These are phyloP conservation scores for Cabera pusaria DNA, from an alignment of 2,888 invertebrate species.

Conservation along the genomic window DNA sequence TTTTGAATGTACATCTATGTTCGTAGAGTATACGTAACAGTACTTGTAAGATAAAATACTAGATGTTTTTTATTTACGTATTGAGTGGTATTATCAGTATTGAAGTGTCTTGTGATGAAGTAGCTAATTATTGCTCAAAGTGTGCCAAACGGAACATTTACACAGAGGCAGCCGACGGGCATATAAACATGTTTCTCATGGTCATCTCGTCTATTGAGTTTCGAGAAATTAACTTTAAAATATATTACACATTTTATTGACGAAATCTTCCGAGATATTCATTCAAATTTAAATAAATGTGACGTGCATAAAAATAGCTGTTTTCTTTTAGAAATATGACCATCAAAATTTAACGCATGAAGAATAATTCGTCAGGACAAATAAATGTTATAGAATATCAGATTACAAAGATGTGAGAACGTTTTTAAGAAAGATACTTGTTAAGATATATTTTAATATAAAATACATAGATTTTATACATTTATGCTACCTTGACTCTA, in stretches of 20 bases:
- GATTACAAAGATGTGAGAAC: too few relatives aligned
- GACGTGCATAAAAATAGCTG: too few relatives aligned
- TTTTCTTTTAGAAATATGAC: too few relatives aligned
- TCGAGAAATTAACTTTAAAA: neutral
- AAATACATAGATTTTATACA: too few relatives aligned
- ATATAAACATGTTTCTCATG: conserved; percentile 6
- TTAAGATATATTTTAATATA: too few relatives aligned
- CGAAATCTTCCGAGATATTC: too few relatives aligned
- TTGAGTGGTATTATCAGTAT: conserved; percentile 17
- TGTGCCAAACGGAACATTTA: conserved; percentile 38
- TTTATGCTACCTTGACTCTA: neutral
- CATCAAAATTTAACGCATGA: too few relatives aligned
- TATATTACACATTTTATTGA: too few relatives aligned
- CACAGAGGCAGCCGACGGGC: conserved; percentile 16
- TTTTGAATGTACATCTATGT: conserved; percentile 25
- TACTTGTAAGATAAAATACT: conserved; percentile 26
- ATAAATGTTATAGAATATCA: too few relatives aligned
- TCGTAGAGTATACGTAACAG: conserved; percentile 19
- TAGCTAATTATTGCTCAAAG: conserved; percentile 33
- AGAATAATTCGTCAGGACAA: too few relatives aligned
- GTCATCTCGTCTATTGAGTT: neutral
- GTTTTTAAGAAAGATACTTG: too few relatives aligned
- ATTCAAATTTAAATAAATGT: too few relatives aligned
- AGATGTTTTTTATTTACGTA: conserved; percentile 18
- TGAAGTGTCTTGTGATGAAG: conserved; percentile 17